Base-by-base conservation (phyloP, 2,113 vertebrate species). In the zebrafish (Danio rerio) region DNA sequence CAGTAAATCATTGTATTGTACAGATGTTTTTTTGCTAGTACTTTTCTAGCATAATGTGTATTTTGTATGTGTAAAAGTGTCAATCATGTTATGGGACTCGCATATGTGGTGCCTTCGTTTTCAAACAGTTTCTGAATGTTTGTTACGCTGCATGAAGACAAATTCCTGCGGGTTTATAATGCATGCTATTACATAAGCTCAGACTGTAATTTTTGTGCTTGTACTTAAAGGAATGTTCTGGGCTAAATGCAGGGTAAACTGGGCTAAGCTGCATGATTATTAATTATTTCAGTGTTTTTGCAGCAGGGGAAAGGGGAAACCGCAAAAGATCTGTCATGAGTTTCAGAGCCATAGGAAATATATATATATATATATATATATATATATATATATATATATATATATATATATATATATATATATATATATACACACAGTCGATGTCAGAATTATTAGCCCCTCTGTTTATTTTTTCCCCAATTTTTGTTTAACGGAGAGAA, bases 101-200 rank as follows among this genome's bases (percentile, higher is more conserved):
- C 50, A 42, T 31, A 73, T 42, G 31, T 7, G 52, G 31, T 73
- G 52, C 71, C 13, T 56, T 73, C 16, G 15, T 73, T 73, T 53
- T 16, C 3, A n/a, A 55, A 55, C 40, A 49, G 20, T 69, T 68
- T 10, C 6, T 20, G 65, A 42, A 49, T n/a, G 20, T 69, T 69
- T 69, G 65, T 69, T 69, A 69, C 4, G 16, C 20, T 18, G 43
- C 65, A 45, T 20, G 3, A 56, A 58, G 15, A 31, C 31, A 58
- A 18, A 16, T 55, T 56, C 1, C 9, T 43, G 40, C 43, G 52
- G 31, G 43, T 42, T 58, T 58, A 47, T 49, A 20, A 20, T 20
- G 43, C 66, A 69, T 69, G 3, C 40, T 45, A 12, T 49, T 16
- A 18, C 6, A 18, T 47, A 5, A 20, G n/a, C 66, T 69, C n/a